Base-by-base conservation (phyloP, 2,113 vertebrate species). In the Tringa solitaria region DNA sequence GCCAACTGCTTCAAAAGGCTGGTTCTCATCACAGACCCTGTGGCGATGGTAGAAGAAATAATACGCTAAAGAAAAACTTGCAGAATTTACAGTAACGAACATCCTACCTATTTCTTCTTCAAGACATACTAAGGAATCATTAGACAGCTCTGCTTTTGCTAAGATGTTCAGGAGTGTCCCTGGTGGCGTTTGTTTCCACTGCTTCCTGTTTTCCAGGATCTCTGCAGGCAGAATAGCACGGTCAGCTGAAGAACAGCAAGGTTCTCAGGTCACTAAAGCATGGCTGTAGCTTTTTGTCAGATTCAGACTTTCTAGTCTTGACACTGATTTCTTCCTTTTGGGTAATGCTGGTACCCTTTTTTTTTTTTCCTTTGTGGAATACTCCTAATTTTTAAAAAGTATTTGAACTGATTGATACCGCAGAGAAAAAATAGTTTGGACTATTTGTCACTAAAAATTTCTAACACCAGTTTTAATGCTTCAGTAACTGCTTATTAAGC, bases 121-220 rank as follows among this genome's bases (percentile, higher is more conserved):
- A 17, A 64, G 89, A 72, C 83, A 21, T 60, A 67, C 67, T 75
- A 93, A 93, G 41, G 97, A 92, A 81, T 92, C 90, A n/a, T 79
- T 78, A 61, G 89, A 96, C 35, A 98, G 96, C 8, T 98, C 84
- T 61, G 98, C 97, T 87, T 97, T 95, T 51, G 96, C 97, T 69
- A 99, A 97, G 48, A 97, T 90, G 6, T 91, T 96, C 95, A 99
- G 97, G 24, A 99, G 97, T 11, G 98, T 98, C 54, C 81, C 82
- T 13, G 99, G 98, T 6, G 95, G 93, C 35, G 78, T 84, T 2
- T 85, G 91, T 20, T 32, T 94, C 99, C 99, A 99, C 45, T 87
- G 98, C 69, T 97, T 98, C 86, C 98, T 98, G 28, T 82, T 97
- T 85, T 91, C 89, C 35, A 43, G 78, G n/a, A 46, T 27, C 24